Conservation (phyloP, 64 coral and sea anemone species). For the Stichodactyla helianthus region DNA sequence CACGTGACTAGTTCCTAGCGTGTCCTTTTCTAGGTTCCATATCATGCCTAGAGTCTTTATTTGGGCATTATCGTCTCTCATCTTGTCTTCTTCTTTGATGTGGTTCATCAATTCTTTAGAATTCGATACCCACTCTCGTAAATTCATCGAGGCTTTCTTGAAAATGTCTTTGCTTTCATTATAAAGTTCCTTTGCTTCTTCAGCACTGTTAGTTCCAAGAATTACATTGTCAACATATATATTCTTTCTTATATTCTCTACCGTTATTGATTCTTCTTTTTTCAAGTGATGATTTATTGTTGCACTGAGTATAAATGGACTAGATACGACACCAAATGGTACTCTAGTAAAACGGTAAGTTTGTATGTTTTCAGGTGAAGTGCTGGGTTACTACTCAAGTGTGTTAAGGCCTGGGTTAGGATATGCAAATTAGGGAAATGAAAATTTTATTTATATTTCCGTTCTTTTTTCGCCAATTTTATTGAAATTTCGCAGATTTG, state of each 20-base stretch:
- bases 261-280: slow-evolving; percentile 30
- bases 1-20: neutral
- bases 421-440: too few relatives aligned
- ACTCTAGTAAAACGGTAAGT: slow-evolving; percentile 34
- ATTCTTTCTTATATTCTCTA: slow-evolving; percentile 35
- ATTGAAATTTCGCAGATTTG: too few relatives aligned
- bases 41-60: slow-evolving; percentile 37
- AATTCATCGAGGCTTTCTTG: slow-evolving; percentile 43
- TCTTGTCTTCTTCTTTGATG: slow-evolving; percentile 19
- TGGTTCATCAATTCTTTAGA: slow-evolving; percentile 27
- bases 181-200: slow-evolving; percentile 52
- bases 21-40: slow-evolving; percentile 28
- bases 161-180: slow-evolving; percentile 49
- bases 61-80: slow-evolving; percentile 6
- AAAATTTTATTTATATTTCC: too few relatives aligned
- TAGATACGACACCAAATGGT: slow-evolving; percentile 47
- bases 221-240: slow-evolving; percentile 63
- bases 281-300: slow-evolving; percentile 41
- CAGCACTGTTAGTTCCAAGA: slow-evolving; percentile 29
- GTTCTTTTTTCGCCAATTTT: too few relatives aligned
- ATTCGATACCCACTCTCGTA: slow-evolving; percentile 44
- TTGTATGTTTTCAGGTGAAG: slow-evolving; percentile 23
- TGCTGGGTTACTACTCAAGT: slow-evolving; percentile 19
- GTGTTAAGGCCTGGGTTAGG: too few relatives aligned
- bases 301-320: slow-evolving; percentile 32